Base-by-base conservation (phyloP, 2,888 invertebrate species). In the Coelogynopora nodosa region DNA sequence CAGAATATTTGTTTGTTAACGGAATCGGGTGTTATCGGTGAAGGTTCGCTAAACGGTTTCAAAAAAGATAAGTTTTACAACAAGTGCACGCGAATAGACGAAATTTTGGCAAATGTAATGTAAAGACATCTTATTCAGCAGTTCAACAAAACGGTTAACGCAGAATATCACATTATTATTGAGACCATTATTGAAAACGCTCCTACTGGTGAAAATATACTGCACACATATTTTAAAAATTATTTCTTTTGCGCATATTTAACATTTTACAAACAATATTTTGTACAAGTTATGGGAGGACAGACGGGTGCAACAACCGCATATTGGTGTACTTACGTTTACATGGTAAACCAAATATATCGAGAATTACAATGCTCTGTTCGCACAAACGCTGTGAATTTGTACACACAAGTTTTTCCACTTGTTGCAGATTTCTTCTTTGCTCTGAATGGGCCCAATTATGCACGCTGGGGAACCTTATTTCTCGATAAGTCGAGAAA, bases 251-350 rank as follows among this genome's bases (percentile, higher is more conserved):
- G n/a, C n/a, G n/a, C n/a, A n/a, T n/a, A n/a, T n/a, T n/a, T n/a
- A n/a, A n/a, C n/a, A n/a, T 49, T 18, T 13, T 49, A 49, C 18
- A 18, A 49, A 49, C 49, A 49, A 49, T 49, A 49, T 49, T 49
- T 49, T 49, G 49, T 18, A 49, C 49, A 49, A 49, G 49, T 49
- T 49, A 49, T 49, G 49, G 49, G 18, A 49, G n/a, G n/a, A n/a
- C n/a, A n/a, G n/a, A n/a, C n/a, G n/a, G n/a, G 5, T 74, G 74
- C 86, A 31, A 87, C 87, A 23, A 87, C 87, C 30, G 27, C 82
- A 84, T 87, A 74, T 83, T 87, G 87, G 87, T n/a, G 67, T 27
- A 84, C 82, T 2, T 87, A 87, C 30, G 30, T 87, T n/a, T 87
- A 5, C 86, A 31, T 87, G 86, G 80, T 87, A 27, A 87, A 87